Conservation (phyloP, 2,888 invertebrate species). For the Spilarctia lutea region DNA sequence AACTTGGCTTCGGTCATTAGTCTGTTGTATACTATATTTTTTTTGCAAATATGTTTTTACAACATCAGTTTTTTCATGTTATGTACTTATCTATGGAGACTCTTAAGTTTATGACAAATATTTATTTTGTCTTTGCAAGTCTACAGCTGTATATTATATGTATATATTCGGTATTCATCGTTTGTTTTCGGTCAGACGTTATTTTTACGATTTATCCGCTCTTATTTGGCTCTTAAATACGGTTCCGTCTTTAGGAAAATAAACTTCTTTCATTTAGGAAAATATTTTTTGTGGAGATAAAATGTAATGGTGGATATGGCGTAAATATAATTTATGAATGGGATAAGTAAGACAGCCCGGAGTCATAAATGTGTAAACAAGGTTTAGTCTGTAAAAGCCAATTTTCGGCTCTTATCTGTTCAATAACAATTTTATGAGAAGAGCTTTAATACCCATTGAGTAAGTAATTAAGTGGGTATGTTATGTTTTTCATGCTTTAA, state of each 20-base stretch:
- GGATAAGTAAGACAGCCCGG: constrained; percentile 21
- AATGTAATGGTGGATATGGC: constrained; percentile 21
- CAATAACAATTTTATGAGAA: not conserved
- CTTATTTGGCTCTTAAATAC: constrained; percentile 31
- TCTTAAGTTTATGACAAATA: constrained; percentile 36
- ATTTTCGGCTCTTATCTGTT: constrained; percentile 12
- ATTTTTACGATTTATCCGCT: constrained; percentile 22
- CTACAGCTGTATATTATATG: constrained; percentile 12
- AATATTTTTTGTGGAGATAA: constrained; percentile 32
- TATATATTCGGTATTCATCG: constrained; percentile 12
- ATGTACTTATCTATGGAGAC: not conserved
- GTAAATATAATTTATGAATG: constrained; percentile 29
- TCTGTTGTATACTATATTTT: not conserved
- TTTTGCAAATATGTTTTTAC: not conserved
- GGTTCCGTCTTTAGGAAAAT: constrained; percentile 21
- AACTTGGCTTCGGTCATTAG: not conserved
- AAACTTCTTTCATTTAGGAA: constrained; percentile 23
- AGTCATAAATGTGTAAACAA: constrained; percentile 22
- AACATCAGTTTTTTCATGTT: not conserved
- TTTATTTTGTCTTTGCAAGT: constrained; percentile 37
- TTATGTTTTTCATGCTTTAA: not conserved
- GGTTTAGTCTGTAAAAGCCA: constrained; percentile 11
- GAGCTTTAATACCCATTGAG: constrained; percentile 7
- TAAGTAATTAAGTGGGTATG: constrained; percentile 1
- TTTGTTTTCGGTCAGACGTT: constrained; percentile 24